Conservation (phyloP, 2,888 invertebrate species). For the Tachina grossa region DNA sequence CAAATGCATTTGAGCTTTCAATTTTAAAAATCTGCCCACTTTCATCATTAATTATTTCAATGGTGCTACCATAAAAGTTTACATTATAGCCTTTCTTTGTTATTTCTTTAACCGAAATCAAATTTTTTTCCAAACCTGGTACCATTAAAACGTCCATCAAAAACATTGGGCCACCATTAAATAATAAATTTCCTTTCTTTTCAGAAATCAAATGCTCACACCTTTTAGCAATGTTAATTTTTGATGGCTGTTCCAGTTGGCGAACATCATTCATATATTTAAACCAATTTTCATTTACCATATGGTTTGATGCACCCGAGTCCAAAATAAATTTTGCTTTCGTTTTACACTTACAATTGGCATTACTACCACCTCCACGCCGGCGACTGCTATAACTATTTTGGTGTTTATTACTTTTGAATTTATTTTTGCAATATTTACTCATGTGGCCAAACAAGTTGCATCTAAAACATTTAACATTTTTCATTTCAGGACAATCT, state of each 20-base stretch:
- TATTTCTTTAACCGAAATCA: conserved; percentile 36
- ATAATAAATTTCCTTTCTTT: conserved; percentile 6
- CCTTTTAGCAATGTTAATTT: conserved; percentile 10
- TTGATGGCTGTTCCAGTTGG: not conserved
- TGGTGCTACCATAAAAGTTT: not conserved
- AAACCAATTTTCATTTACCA: conserved; percentile 45
- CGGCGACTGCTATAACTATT: too few relatives aligned
- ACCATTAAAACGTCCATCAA: too few relatives aligned
- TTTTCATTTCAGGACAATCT: conserved; percentile 31
- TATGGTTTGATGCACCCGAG: conserved; percentile 50
- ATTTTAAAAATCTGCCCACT: conserved; percentile 13
- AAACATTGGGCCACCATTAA: not conserved
- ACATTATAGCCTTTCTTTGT: conserved; percentile 18
- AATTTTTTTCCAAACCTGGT: too few relatives aligned
- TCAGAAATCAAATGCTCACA: conserved; percentile 22
- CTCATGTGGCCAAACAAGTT: conserved; percentile 28
- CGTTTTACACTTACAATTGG: conserved; percentile 21
- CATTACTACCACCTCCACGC: conserved; percentile 21
- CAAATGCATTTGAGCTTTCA: conserved; percentile 5
- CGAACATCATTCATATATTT: not conserved
- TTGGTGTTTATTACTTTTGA: not conserved
- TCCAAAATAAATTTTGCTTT: conserved; percentile 32
- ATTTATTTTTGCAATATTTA: conserved; percentile 32
- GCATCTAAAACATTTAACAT: conserved; percentile 23
- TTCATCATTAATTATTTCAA: conserved; percentile 35